These are phyloP conservation scores for Rhabdomys pumilio DNA, from an alignment of 2,797 vertebrate species.

Conservation along the genomic window DNA sequence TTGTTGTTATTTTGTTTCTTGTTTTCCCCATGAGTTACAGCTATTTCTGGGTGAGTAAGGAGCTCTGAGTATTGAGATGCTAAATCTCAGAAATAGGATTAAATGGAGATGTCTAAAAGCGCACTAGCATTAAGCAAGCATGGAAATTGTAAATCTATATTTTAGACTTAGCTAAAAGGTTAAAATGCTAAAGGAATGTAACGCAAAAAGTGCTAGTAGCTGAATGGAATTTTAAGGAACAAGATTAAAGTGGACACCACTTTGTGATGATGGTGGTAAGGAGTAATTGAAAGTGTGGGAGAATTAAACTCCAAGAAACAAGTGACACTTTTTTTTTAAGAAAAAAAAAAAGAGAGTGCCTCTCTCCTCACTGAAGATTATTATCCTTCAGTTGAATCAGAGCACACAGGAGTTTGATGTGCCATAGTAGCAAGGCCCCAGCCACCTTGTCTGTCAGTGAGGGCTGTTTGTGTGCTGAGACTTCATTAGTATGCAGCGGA, in stretches of 20 bases:
- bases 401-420: constrained; percentile 87
- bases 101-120: constrained; percentile 67
- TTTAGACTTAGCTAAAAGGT: constrained; percentile 19
- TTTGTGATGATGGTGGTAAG: not conserved
- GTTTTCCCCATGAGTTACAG: not conserved
- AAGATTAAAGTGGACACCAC: not conserved
- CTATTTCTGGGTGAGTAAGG: not conserved
- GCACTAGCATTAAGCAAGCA: not conserved
- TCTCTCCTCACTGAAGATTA: constrained; percentile 85
- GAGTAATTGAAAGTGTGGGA: not conserved
- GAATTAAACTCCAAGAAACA: constrained; percentile 87
- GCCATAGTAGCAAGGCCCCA: constrained; percentile 84
- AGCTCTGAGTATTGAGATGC: constrained; percentile 58
- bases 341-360: constrained; percentile 86
- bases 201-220: not conserved
- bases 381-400: constrained; percentile 76
- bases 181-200: not conserved
- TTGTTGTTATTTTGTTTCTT: no score
- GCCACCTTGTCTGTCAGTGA: constrained; percentile 86
- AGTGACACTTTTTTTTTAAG: constrained; percentile 80
- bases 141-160: not conserved
- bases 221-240: constrained; percentile 42
- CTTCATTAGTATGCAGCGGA: constrained; percentile 89
- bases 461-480: constrained; percentile 87
- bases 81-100: constrained; percentile 64